phyloP scores from a whole-genome alignment of 2,113 vertebrate species.

The Xerus inauris region DNA sequence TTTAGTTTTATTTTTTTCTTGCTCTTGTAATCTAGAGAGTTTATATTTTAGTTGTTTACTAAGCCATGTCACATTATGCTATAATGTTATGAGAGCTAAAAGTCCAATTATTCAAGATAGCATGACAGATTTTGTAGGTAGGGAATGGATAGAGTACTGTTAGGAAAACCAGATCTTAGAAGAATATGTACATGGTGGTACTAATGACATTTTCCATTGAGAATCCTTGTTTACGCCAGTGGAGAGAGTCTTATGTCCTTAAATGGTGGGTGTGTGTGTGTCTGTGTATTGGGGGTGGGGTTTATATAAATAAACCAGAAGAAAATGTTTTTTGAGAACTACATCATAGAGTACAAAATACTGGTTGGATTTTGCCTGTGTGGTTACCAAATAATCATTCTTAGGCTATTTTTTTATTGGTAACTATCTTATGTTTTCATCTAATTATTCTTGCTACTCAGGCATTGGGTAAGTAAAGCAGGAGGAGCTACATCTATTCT shows the following conservation, averaged over 20 bases:
- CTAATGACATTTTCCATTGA: neutral
- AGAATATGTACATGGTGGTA: neutral
- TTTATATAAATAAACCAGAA: neutral
- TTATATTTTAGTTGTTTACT: conserved; percentile 47
- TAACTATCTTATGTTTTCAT: conserved; percentile 6
- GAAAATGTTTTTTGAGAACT: neutral
- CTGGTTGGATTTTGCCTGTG: neutral
- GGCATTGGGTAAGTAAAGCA: neutral
- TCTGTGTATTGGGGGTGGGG: neutral
- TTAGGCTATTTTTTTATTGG: neutral
- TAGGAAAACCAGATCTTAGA: neutral
- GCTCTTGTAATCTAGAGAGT: neutral
- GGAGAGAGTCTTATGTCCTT: neutral
- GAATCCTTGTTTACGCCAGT: neutral
- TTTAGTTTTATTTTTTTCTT: neutral
- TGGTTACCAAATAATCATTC: neutral
- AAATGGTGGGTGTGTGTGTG: neutral
- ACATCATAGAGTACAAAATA: neutral
- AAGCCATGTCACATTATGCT: neutral
- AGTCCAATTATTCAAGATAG: neutral
- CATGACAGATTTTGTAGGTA: conserved; percentile 7
- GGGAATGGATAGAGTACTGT: neutral
- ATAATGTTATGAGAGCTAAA: neutral
- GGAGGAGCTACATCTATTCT: neutral
- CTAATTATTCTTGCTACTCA: neutral